Evolutionary conservation across 1,140 invertebrate species (phyloP).

Genomic region (Aphaenogaster ashmeadi): DNA sequence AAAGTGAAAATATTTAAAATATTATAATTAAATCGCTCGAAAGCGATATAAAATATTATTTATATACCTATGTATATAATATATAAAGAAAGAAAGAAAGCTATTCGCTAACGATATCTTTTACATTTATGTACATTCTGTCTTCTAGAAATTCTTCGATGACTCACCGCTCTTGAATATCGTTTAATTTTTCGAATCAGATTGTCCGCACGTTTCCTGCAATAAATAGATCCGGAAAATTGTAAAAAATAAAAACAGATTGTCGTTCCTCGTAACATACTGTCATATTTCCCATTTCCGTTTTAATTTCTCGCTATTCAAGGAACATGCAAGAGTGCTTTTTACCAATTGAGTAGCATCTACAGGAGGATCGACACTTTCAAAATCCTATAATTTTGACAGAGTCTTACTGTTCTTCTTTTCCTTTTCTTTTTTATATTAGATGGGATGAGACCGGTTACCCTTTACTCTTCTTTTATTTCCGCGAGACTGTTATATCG

Average conservation of each 20-base stretch:
- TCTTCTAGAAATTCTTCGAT: background rate
- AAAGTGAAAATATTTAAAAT: background rate
- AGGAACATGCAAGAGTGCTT: background rate
- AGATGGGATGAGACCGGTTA: no score
- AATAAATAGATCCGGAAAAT: conserved; percentile 16
- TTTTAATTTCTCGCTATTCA: conserved; percentile 44
- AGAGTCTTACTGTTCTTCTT: background rate
- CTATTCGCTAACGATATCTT: background rate
- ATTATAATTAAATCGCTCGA: background rate
- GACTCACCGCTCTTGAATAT: background rate
- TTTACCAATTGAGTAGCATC: conserved; percentile 42
- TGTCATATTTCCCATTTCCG: background rate
- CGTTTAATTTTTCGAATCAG: background rate
- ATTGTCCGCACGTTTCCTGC: background rate
- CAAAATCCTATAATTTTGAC: conserved; percentile 55
- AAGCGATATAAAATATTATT: background rate
- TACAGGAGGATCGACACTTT: conserved; percentile 21
- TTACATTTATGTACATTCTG: background rate
- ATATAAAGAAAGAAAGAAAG: background rate
- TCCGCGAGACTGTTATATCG: conserved; percentile 59
- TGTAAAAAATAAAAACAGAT: conserved; percentile 44
- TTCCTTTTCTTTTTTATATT: no score
- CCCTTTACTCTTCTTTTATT: background rate
- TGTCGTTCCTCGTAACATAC: background rate
- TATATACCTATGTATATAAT: no score